Conservation (phyloP, 2,888 invertebrate genomes). For the Halocaridina rubra region DNA sequence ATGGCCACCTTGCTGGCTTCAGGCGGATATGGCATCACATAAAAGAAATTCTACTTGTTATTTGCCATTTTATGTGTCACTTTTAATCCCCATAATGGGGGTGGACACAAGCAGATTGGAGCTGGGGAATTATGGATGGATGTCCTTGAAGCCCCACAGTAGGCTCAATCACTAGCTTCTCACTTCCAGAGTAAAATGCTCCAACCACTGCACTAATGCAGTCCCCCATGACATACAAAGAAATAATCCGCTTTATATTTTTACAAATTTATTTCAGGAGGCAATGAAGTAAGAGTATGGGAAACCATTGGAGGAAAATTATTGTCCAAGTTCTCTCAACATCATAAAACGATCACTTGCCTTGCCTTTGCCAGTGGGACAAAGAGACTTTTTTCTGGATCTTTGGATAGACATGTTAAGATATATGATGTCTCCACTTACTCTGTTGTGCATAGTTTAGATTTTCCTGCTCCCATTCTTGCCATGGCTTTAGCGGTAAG, state of each 20-base stretch:
- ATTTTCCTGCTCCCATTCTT: conserved; percentile 90
- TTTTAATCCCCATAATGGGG: no score
- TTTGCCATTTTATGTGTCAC: neutral
- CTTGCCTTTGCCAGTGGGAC: conserved; percentile 84
- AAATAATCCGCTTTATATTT: no score
- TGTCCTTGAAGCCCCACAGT: no score
- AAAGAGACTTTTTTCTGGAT: conserved; percentile 86
- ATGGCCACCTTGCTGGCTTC: neutral
- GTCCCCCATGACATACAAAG: no score
- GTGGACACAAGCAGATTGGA: no score
- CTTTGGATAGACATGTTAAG: conserved; percentile 93
- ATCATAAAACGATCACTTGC: conserved; percentile 95
- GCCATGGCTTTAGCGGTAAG: conserved; percentile 81
- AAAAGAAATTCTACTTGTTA: neutral
- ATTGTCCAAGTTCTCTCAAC: conserved; percentile 85
- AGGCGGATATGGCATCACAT: neutral
- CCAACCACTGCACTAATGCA: no score
- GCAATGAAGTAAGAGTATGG: conserved; percentile 92
- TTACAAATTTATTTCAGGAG: conserved; percentile 73
- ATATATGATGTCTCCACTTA: conserved; percentile 86
- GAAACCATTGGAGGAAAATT: conserved; percentile 90
- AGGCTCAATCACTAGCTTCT: no score
- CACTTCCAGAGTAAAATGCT: no score
- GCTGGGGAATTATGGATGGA: no score
- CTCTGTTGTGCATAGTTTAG: conserved; percentile 87